Evolutionary conservation across 92 coral and sea anemone genomes (phyloP), one percentile per base, ranked within the genome.

Genomic region (Umimayanthus chanpuru): DNA sequence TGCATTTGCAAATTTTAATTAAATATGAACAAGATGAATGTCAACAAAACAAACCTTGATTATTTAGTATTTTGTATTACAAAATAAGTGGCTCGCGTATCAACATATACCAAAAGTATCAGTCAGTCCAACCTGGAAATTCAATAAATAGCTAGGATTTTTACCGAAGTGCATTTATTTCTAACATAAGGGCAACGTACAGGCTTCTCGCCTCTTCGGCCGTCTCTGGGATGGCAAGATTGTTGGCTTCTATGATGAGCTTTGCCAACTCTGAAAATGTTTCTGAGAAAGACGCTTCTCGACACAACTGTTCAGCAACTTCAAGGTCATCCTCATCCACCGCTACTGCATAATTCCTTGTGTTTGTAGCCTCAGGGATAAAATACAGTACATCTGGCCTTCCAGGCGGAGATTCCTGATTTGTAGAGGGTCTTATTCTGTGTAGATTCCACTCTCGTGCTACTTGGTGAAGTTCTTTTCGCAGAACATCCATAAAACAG

Each of bases 401-500:
- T 73, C 44, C 77, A 12, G 77, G 77, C 21, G 77, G 43, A 29
- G 77, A 73, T 39, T 73, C 77, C 25, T 39, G 1, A 39, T 73
- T 29, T 32, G 77, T 11, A 20, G 77, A 73, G 41, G 41, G 77
- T 32, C 77, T 14, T 73, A 73, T 73, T 73, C 77, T 73, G 44
- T 73, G n/a, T 10, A 26, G 14, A 72, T 29, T 28, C 41, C 74
- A 68, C 10, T n/a, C 30, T 68, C 18, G 28, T 32, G 36, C 36
- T 71, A 71, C 75, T 73, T 26, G 38, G 58, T 84, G 77, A 75
- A 70, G 64, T 43, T 85, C 88, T 4, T 85, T 77, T 71, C 61
- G 55, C 6, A 85, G 25, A 58, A 71, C 43, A 85, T 53, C 43
- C 80, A 39, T 85, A 25, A 12, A 71, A 85, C 88, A 85, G 26